A percentile compares a stretch with the other conserved stretches of the same genome.
Conservation (phyloP, 2,888 invertebrate genomes). For the Bombylius major region DNA sequence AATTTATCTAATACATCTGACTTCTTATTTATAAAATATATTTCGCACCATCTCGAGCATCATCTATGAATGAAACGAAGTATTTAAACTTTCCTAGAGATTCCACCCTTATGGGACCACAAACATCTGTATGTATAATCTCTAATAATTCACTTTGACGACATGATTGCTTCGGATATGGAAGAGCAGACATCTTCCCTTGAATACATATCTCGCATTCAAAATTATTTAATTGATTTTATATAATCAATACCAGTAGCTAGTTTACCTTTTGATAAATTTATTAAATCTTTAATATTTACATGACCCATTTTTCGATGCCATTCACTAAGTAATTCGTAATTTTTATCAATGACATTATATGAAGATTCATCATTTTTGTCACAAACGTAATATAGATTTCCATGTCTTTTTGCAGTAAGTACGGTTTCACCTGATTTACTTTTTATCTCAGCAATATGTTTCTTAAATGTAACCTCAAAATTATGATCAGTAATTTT, state of each 20-base stretch:
- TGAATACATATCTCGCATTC: not conserved
- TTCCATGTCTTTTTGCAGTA: too few species aligned
- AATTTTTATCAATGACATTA: too few species aligned
- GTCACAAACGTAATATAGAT: too few species aligned
- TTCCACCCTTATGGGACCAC: conserved; percentile 8
- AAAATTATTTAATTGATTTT: not conserved
- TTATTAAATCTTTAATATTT: not conserved
- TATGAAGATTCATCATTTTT: too few species aligned
- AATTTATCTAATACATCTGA: conserved; percentile 8
- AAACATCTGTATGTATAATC: not conserved
- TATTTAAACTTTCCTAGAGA: conserved; percentile 9
- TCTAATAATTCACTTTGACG: not conserved
- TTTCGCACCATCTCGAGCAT: conserved; percentile 5
- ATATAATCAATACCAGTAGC: not conserved
- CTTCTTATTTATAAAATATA: conserved; percentile 11
- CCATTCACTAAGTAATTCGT: not conserved
- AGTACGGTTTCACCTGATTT: too few species aligned
- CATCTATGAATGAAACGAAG: conserved; percentile 14
- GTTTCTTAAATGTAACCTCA: too few species aligned
- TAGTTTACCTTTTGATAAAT: not conserved
- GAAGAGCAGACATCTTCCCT: not conserved
- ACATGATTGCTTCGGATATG: not conserved
- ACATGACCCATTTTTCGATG: not conserved
- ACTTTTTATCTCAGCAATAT: too few species aligned
- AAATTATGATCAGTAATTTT: too few species aligned